Base-by-base conservation (phyloP, 2,113 vertebrate genomes). In the Myanophis thanlyinensis region DNA sequence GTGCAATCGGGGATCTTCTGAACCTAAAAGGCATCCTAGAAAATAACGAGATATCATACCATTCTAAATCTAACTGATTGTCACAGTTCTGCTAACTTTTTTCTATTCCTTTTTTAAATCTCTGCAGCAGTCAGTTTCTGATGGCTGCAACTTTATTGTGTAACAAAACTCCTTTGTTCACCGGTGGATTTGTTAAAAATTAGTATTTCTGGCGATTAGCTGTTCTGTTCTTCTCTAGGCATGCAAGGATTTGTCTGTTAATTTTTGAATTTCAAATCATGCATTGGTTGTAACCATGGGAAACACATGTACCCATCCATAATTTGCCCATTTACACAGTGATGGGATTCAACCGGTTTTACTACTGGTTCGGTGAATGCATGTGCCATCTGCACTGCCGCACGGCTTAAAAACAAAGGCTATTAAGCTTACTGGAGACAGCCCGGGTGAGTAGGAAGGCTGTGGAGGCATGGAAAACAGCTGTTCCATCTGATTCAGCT, bases 121-220 rank as follows among this genome's bases (percentile, higher is more conserved):
- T 18, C 18, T 20, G 7, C 54, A 2, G 1, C 12, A 25, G 5
- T 90, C n/a, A 0, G 0, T 0, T 40, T 3, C 52, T 0, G 0
- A 4, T 23, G 25, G 23, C 5, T 0, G 1, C 8, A 10, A 13
- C 15, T 92, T 73, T 0, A 0, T 89, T 44, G 48, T 22, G 44
- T 25, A 0, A 0, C 51, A 48, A 89, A 44, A 2, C 51, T 40
- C 5, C 59, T 94, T 89, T 85, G 1, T 88, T 87, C 35, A 35
- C 47, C 8, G 27, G 47, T 27, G 9, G 22, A 1, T 1, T 0
- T 67, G 44, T 23, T 40, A 85, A n/a, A n/a, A n/a, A n/a, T n/a
- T 73, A 35, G 35, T 23, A 0, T 30, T 95, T 49, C 0, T 15
- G 53, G n/a, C 35, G 67, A 62, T 54, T 1, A n/a, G 23, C n/a